A percentile compares a stretch with the other conserved stretches of the same genome.
phyloP scores from a whole-genome alignment of 2,797 vertebrate species.

The Rhabdophis nuchalis region DNA sequence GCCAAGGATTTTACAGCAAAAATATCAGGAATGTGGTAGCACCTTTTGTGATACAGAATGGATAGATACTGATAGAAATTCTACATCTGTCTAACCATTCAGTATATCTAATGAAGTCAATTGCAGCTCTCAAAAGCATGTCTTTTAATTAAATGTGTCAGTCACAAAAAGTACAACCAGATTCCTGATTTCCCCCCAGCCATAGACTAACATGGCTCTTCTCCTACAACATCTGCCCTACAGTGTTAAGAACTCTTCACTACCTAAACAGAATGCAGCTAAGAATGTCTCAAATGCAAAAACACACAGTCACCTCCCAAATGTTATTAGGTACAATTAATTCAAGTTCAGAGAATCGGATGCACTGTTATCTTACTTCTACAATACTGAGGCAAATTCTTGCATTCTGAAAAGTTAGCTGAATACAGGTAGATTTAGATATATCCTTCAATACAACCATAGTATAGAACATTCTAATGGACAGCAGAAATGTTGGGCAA shows the following conservation, averaged over 20 bases:
- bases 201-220: not conserved
- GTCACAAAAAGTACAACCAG: not conserved
- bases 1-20: not conserved
- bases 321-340: not conserved
- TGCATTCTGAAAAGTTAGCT: not conserved
- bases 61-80: not conserved
- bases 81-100: not conserved
- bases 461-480: not conserved
- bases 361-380: not conserved
- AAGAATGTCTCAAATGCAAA: not conserved
- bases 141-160: not conserved
- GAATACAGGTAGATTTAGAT: not conserved
- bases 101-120: not conserved
- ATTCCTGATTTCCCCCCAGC: not conserved
- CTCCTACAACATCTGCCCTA: not conserved
- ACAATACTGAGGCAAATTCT: not conserved
- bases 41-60: not conserved
- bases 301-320: not conserved
- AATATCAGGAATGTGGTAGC: not conserved
- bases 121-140: not conserved
- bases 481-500: not conserved
- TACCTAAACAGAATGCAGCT: not conserved
- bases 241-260: not conserved
- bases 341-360: not conserved
- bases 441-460: not conserved